phyloP scores from a whole-genome alignment of 35 echinoderm and acorn worm genomes.

The Antedon bifida region DNA sequence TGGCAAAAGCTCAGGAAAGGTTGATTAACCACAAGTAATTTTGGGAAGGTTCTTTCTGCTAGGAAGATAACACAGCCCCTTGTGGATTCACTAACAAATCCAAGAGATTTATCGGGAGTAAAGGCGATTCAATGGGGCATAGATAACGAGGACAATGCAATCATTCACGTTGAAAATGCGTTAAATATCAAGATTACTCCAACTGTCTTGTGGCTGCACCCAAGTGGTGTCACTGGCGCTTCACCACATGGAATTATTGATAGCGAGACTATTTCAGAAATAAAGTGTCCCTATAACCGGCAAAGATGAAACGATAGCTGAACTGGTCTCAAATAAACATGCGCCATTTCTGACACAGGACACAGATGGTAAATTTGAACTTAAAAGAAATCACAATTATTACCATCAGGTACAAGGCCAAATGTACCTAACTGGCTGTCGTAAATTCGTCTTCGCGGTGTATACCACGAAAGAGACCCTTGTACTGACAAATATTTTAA shows the following conservation, averaged over 20 bases:
- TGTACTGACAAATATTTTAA: background rate
- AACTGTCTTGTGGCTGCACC: slow-evolving; percentile 8
- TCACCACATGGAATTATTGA: slow-evolving; percentile 11
- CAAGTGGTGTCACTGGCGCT: slow-evolving; percentile 3
- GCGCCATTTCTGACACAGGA: background rate
- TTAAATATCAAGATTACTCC: background rate
- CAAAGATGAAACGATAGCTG: slow-evolving; percentile 3
- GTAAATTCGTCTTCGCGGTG: background rate
- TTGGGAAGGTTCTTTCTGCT: background rate
- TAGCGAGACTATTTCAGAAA: background rate
- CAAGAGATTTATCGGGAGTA: background rate
- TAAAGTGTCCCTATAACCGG: slow-evolving; percentile 30
- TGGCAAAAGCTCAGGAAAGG: slow-evolving; percentile 1
- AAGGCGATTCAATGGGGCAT: slow-evolving; percentile 18
- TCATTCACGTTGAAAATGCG: background rate
- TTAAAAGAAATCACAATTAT: slow-evolving; percentile 16
- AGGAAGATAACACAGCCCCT: slow-evolving; percentile 10
- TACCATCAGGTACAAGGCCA: slow-evolving; percentile 28
- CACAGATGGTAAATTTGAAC: background rate
- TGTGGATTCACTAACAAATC: background rate
- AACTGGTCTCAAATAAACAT: background rate
- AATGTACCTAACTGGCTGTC: background rate
- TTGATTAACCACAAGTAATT: slow-evolving; percentile 11
- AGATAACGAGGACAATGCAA: background rate
- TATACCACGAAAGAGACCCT: slow-evolving; percentile 5